A percentile compares a stretch with the other conserved stretches of the same genome.
phyloP scores from a whole-genome alignment of 92 coral and sea anemone genomes.

The Parazoanthus atlanticus region DNA sequence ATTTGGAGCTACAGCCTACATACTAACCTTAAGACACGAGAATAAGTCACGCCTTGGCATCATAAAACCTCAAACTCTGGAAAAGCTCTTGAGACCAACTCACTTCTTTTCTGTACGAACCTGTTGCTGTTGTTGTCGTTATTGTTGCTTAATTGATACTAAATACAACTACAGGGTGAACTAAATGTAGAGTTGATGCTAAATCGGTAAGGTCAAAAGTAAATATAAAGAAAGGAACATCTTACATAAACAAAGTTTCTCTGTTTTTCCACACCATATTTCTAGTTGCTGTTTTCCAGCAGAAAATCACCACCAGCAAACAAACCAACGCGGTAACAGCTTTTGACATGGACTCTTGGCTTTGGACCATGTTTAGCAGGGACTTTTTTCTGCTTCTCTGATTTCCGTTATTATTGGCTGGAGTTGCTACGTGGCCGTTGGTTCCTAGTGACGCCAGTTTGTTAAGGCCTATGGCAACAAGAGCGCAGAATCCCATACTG shows the following conservation, averaged over 20 bases:
- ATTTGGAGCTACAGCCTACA: too few species aligned
- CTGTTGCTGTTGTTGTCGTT: too few species aligned
- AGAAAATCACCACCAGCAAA: slow-evolving; percentile 57
- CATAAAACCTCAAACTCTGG: background rate
- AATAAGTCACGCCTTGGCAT: background rate
- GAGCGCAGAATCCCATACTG: slow-evolving; percentile 87
- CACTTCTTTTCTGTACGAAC: too few species aligned
- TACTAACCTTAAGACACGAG: background rate
- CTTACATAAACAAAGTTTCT: slow-evolving; percentile 79
- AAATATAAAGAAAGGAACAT: background rate
- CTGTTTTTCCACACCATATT: slow-evolving; percentile 83
- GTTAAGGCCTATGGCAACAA: slow-evolving; percentile 68
- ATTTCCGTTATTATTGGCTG: background rate
- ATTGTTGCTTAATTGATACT: too few species aligned
- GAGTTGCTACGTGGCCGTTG: background rate
- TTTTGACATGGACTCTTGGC: background rate
- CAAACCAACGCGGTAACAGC: slow-evolving; percentile 40
- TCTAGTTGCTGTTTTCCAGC: slow-evolving; percentile 78
- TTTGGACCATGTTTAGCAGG: background rate
- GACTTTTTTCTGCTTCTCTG: background rate
- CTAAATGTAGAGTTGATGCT: background rate
- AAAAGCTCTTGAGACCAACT: too few species aligned
- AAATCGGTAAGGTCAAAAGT: background rate
- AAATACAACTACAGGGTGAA: background rate
- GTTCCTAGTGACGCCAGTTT: slow-evolving; percentile 52